phyloP scores from a whole-genome alignment of 1,140 invertebrate species.

The Megalopta genalis region DNA sequence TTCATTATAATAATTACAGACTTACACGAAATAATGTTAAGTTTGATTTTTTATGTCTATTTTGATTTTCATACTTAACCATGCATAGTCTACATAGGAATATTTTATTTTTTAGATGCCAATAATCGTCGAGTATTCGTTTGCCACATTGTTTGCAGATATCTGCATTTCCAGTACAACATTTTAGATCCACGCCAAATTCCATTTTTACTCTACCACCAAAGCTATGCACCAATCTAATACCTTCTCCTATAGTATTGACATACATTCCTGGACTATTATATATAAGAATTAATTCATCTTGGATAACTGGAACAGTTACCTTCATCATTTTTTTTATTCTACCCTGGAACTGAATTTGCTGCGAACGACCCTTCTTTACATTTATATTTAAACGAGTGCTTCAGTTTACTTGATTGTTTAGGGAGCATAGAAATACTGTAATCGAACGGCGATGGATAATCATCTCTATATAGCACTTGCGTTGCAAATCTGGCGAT shows the following conservation, averaged over 20 bases:
- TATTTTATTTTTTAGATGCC: slow-evolving; percentile 70
- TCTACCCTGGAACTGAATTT: slow-evolving; percentile 71
- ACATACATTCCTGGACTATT: slow-evolving; percentile 69
- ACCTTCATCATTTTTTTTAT: slow-evolving; percentile 9
- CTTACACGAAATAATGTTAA: slow-evolving; percentile 68
- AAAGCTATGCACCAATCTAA: slow-evolving; percentile 69
- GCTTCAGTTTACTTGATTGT: slow-evolving; percentile 53
- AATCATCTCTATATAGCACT: slow-evolving; percentile 51
- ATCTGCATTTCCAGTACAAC: slow-evolving; percentile 68
- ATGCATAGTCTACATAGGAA: slow-evolving; percentile 73
- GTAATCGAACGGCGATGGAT: slow-evolving; percentile 67
- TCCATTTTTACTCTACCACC: slow-evolving; percentile 70
- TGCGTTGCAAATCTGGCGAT: slow-evolving; percentile 54
- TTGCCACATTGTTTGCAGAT: slow-evolving; percentile 68
- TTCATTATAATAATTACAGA: slow-evolving; percentile 9
- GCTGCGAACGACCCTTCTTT: slow-evolving; percentile 44
- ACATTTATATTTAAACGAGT: slow-evolving; percentile 58
- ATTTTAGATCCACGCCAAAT: slow-evolving; percentile 73
- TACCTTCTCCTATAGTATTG: slow-evolving; percentile 36
- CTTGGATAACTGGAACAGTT: slow-evolving; percentile 11
- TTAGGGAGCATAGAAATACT: slow-evolving; percentile 33
- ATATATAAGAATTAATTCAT: slow-evolving; percentile 38
- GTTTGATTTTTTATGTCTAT: slow-evolving; percentile 58
- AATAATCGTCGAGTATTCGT: slow-evolving; percentile 72
- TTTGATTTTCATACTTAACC: slow-evolving; percentile 54